A percentile compares a stretch with the other conserved stretches of the same genome.
Evolutionary conservation across 2,113 vertebrate species (phyloP).

Genomic region (Hyperopisus bebe): DNA sequence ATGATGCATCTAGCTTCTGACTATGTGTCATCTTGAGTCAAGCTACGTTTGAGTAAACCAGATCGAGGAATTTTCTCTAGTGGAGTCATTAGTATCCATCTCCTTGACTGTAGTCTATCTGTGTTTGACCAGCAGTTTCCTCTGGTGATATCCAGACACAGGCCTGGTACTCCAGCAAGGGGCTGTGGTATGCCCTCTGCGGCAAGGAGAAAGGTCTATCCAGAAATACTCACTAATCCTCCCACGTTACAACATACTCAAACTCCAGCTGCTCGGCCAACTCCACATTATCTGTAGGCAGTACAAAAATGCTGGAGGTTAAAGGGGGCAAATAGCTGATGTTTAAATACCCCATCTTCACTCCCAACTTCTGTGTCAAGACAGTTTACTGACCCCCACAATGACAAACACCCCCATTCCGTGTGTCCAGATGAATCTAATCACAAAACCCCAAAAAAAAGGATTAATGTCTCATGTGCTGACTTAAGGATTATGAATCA

Average conservation of each 20-base stretch:
- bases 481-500: not conserved
- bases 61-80: not conserved
- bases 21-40: not conserved
- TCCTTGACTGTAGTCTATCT: not conserved
- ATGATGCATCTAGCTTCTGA: not conserved
- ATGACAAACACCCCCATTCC: not conserved
- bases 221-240: not conserved
- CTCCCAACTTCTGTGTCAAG: not conserved
- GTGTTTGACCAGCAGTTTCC: conserved; percentile 13
- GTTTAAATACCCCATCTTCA: not conserved
- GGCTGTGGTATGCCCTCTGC: not conserved
- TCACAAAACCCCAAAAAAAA: not conserved
- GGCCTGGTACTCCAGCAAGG: not conserved
- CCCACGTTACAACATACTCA: not conserved
- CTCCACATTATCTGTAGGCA: not conserved
- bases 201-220: not conserved
- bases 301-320: not conserved
- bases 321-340: not conserved
- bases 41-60: not conserved
- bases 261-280: not conserved
- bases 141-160: conserved; percentile 6
- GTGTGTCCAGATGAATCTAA: not conserved
- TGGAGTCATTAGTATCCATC: not conserved
- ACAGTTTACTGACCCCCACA: not conserved
- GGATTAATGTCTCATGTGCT: not conserved